These are phyloP conservation scores for Ctenopoma kingsleyae DNA, from an alignment of 2,797 vertebrate genomes.

Conservation along the genomic window DNA sequence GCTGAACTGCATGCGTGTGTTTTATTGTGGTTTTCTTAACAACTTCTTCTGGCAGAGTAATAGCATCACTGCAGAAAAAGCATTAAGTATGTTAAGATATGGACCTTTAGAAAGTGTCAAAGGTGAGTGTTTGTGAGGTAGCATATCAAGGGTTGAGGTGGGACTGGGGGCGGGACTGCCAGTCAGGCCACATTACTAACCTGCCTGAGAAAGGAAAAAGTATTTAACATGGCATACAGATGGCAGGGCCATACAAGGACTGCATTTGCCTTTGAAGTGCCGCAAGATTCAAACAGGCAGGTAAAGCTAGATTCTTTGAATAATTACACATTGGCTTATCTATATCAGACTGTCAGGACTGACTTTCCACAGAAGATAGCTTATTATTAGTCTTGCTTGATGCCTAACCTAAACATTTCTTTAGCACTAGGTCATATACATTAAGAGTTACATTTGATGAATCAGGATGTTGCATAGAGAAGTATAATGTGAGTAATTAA, in stretches of 20 bases:
- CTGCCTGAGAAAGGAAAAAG: conserved; percentile 65
- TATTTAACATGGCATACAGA: conserved; percentile 61
- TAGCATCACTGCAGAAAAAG: not conserved
- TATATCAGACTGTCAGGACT: conserved; percentile 30
- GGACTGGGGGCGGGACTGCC: conserved; percentile 55
- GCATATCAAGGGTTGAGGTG: conserved; percentile 22
- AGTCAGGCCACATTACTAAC: conserved; percentile 77
- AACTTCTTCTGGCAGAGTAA: conserved; percentile 2
- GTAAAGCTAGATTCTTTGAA: conserved; percentile 36
- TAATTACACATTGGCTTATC: conserved; percentile 55
- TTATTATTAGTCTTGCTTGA: conserved; percentile 17
- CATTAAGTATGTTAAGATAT: conserved; percentile 2
- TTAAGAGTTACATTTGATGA: not conserved
- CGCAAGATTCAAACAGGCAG: conserved; percentile 25
- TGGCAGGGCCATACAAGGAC: conserved; percentile 27
- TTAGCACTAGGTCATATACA: not conserved
- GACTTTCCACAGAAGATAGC: conserved; percentile 30
- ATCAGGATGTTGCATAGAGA: no score
- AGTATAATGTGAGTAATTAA: no score
- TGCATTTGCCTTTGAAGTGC: conserved; percentile 53
- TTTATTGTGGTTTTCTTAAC: conserved; percentile 3
- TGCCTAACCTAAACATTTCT: not conserved
- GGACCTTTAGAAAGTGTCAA: conserved; percentile 27
- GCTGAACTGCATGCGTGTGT: conserved; percentile 2
- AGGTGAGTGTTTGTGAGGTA: not conserved